phyloP scores from a whole-genome alignment of 2,888 invertebrate species.

The Orthonevra nobilis region DNA sequence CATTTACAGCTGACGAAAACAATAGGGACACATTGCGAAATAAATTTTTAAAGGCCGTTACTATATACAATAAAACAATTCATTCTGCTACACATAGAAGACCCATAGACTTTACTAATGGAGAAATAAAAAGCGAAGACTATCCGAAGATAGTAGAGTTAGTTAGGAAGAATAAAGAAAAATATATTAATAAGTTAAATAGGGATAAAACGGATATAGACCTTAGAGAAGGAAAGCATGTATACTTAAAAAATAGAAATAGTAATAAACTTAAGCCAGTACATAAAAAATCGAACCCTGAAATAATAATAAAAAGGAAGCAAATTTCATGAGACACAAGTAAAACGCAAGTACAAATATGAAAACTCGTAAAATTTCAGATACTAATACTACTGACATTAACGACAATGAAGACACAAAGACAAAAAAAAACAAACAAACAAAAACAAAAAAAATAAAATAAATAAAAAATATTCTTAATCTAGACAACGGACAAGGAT shows the following conservation, averaged over 20 bases:
- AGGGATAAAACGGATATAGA: conserved; percentile 17
- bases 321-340: conserved; percentile 22
- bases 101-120: conserved; percentile 16
- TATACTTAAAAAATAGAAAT: conserved; percentile 18
- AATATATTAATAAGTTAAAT: conserved; percentile 18
- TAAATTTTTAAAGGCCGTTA: conserved; percentile 27
- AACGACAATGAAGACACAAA: neutral
- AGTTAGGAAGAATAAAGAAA: conserved; percentile 18
- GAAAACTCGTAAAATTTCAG: conserved; percentile 9
- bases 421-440: neutral
- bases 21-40: conserved; percentile 19
- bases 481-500: conserved; percentile 1
- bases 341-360: conserved; percentile 19
- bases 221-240: conserved; percentile 7
- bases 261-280: conserved; percentile 16
- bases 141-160: conserved; percentile 8
- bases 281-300: neutral
- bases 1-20: conserved; percentile 24
- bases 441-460: no score
- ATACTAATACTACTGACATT: neutral
- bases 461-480: no score
- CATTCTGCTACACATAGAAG: conserved; percentile 26
- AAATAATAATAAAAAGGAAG: conserved; percentile 1
- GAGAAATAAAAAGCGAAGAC: conserved; percentile 2
- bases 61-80: no score